Conservation (phyloP, 2,113 vertebrate genomes). For the Ceyx margarethae region DNA sequence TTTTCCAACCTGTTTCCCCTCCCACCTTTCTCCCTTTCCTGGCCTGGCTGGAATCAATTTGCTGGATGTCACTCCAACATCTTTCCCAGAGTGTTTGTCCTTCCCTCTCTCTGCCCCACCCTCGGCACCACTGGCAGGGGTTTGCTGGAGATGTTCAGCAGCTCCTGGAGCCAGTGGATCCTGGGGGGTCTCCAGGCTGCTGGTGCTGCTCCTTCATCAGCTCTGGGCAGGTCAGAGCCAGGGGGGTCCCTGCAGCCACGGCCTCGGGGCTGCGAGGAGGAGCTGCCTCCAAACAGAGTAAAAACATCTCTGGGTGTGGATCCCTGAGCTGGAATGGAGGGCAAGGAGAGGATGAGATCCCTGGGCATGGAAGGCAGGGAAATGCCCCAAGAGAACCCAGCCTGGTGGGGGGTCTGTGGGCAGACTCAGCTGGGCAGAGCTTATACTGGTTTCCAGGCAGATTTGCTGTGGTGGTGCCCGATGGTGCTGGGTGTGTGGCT, state of each 20-base stretch:
- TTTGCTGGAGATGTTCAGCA: neutral
- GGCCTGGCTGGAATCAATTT: neutral
- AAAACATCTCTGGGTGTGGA: neutral
- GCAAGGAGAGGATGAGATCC: neutral
- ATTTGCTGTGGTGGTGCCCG: accelerated
- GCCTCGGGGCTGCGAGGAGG: neutral
- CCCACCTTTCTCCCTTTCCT: neutral
- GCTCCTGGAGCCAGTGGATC: neutral
- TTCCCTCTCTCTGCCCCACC: neutral
- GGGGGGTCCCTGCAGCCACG: neutral
- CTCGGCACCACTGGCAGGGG: neutral
- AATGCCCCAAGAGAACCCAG: accelerated
- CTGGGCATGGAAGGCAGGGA: neutral
- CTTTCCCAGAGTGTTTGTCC: neutral
- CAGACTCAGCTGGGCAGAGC: neutral
- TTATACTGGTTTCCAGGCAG: neutral
- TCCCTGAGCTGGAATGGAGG: neutral
- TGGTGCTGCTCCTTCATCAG: neutral
- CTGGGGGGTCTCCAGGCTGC: neutral
- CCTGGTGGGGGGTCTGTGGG: neutral
- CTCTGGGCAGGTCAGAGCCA: neutral
- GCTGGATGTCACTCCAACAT: neutral
- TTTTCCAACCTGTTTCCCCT: neutral
- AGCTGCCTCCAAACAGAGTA: accelerated
- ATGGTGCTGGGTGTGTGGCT: accelerated